Conservation (phyloP, 2,888 invertebrate genomes). For the Apamea crenata region DNA sequence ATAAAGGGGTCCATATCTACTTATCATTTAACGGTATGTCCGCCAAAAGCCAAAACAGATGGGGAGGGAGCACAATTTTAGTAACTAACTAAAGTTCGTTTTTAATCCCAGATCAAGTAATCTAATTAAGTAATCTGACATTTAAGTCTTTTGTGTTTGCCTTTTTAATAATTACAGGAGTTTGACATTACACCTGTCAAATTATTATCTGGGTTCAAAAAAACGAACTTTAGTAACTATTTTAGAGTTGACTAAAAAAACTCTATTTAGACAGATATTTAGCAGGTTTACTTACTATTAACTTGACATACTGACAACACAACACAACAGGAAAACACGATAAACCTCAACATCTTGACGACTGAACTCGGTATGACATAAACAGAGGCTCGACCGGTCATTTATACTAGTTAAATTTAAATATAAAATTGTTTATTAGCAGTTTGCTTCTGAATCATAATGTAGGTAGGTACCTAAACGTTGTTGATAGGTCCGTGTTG, state of each 20-base stretch:
- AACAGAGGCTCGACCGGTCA: conserved; percentile 13
- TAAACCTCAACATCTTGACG: conserved; percentile 42
- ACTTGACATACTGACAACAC: conserved; percentile 10
- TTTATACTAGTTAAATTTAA: conserved; percentile 32
- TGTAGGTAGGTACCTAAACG: neutral
- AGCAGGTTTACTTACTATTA: conserved; percentile 10
- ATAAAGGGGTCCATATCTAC: neutral
- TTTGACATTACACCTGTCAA: too few relatives aligned
- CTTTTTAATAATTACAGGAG: too few relatives aligned
- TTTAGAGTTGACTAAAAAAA: neutral
- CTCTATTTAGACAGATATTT: neutral
- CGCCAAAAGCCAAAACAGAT: neutral
- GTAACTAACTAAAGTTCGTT: neutral
- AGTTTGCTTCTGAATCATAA: conserved; percentile 2
- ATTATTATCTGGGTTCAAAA: too few relatives aligned
- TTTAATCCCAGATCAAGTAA: too few relatives aligned
- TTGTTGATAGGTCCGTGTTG: neutral
- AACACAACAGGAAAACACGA: conserved; percentile 37
- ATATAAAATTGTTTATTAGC: conserved; percentile 7
- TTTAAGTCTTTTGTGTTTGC: too few relatives aligned
- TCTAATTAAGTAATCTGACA: too few relatives aligned
- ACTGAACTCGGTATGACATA: conserved; percentile 25
- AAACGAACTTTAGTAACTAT: neutral
- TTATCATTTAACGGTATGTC: neutral
- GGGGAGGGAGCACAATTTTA: neutral